Conservation (phyloP, 2,113 vertebrate genomes). For the Brachyistius frenatus region DNA sequence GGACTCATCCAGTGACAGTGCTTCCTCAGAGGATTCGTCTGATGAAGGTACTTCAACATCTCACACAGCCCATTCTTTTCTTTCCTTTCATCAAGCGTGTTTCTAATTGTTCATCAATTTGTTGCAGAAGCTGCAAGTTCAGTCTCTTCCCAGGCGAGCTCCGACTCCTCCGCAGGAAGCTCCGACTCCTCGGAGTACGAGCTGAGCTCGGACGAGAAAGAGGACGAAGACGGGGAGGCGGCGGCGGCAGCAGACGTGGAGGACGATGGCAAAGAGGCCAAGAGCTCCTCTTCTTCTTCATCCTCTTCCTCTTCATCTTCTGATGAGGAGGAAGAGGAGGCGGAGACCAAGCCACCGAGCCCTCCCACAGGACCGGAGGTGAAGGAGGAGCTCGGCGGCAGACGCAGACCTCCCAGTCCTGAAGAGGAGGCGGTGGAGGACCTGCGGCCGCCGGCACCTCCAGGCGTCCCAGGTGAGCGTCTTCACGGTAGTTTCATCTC, state of each 20-base stretch:
- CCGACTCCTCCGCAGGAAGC: conserved; percentile 87
- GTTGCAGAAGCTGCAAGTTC: conserved; percentile 84
- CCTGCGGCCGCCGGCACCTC: conserved; percentile 69
- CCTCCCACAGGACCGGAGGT: conserved; percentile 58
- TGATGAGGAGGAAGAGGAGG: conserved; percentile 68
- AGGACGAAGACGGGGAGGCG: conserved; percentile 78
- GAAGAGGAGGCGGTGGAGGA: conserved; percentile 56
- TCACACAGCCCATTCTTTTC: background rate
- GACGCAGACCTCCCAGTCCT: conserved; percentile 61
- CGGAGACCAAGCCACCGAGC: conserved; percentile 55
- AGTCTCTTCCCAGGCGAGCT: conserved; percentile 86
- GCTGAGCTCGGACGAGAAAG: conserved; percentile 87
- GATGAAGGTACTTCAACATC: conserved; percentile 86
- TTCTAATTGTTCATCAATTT: background rate
- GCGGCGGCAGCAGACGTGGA: conserved; percentile 39
- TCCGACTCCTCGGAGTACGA: conserved; percentile 92
- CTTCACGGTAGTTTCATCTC: background rate
- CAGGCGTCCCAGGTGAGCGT: conserved; percentile 70
- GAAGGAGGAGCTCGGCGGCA: conserved; percentile 46
- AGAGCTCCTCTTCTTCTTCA: conserved; percentile 73
- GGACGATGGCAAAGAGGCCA: conserved; percentile 42
- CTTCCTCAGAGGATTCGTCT: conserved; percentile 88
- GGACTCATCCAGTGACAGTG: conserved; percentile 87
- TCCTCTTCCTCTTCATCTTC: conserved; percentile 73
- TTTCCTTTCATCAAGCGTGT: background rate